Conservation (phyloP, 2,888 invertebrate species). For the Drosophila mimetica region DNA sequence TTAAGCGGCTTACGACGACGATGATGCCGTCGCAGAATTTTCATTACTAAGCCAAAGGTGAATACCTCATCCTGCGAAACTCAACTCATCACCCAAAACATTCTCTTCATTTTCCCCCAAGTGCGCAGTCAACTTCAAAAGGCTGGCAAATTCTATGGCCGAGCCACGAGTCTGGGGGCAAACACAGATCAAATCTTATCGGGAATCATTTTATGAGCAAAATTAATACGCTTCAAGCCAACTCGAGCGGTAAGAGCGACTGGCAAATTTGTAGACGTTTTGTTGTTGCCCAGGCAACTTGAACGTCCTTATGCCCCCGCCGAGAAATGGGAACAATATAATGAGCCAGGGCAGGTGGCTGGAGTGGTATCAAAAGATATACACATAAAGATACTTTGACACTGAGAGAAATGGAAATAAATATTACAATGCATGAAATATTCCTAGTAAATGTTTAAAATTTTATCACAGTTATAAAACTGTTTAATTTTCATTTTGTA, state of each 20-base stretch:
- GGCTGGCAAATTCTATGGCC: slow-evolving; percentile 31
- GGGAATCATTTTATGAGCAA: slow-evolving; percentile 77
- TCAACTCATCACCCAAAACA: neutral
- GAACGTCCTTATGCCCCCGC: slow-evolving; percentile 6
- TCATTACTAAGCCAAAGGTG: slow-evolving; percentile 76
- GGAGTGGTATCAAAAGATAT: slow-evolving; percentile 63
- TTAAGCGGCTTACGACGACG: slow-evolving; percentile 68
- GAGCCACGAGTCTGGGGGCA: slow-evolving; percentile 36
- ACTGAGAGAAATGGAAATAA: neutral
- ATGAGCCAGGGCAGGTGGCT: slow-evolving; percentile 61
- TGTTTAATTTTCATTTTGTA: too few species aligned
- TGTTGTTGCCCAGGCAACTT: slow-evolving; percentile 54
- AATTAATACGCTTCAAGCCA: slow-evolving; percentile 56
- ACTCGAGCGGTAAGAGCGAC: slow-evolving; percentile 30
- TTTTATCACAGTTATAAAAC: too few species aligned
- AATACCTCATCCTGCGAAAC: slow-evolving; percentile 29
- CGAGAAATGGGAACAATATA: slow-evolving; percentile 50
- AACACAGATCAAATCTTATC: slow-evolving; percentile 80
- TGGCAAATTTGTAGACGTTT: slow-evolving; percentile 67
- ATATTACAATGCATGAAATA: too few species aligned
- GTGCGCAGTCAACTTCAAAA: slow-evolving; percentile 51
- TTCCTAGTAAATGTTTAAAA: too few species aligned
- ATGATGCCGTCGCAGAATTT: slow-evolving; percentile 57
- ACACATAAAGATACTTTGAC: slow-evolving; percentile 28
- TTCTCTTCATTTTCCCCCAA: slow-evolving; percentile 4